Percentiles rank a stretch among this genome's conserved stretches.
Conservation (phyloP, 2,797 vertebrate species). For the Chelonia mydas region DNA sequence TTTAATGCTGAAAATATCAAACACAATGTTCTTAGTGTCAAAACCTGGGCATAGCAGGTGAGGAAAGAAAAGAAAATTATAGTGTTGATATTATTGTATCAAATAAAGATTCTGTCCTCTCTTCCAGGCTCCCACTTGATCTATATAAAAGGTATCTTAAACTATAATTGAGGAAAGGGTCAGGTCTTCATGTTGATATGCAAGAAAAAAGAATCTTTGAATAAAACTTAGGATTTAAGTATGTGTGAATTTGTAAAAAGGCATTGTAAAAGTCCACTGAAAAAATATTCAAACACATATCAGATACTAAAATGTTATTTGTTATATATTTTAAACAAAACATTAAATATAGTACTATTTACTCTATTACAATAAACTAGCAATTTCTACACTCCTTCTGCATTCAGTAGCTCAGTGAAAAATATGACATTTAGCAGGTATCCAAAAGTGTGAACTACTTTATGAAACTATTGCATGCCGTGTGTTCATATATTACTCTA, state of each 20-base stretch:
- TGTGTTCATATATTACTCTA: not conserved
- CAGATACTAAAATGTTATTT: not conserved
- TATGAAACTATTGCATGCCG: not conserved
- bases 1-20: conserved; percentile 86
- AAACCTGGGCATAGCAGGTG: conserved; percentile 76
- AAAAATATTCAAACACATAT: not conserved
- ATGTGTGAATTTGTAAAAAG: not conserved
- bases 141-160: conserved; percentile 26
- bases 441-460: not conserved
- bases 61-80: conserved; percentile 76
- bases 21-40: conserved; percentile 83
- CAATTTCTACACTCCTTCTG: not conserved
- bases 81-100: conserved; percentile 63
- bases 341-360: not conserved
- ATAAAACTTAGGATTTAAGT: not conserved
- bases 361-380: not conserved
- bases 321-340: not conserved
- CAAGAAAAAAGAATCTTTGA: not conserved
- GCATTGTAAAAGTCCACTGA: not conserved
- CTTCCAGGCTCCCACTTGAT: not conserved
- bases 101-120: conserved; percentile 17
- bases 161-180: not conserved
- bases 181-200: not conserved
- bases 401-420: not conserved
- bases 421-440: not conserved